Evolutionary conservation across 2,113 vertebrate genomes (phyloP).

Genomic region (Ictalurus punctatus): DNA sequence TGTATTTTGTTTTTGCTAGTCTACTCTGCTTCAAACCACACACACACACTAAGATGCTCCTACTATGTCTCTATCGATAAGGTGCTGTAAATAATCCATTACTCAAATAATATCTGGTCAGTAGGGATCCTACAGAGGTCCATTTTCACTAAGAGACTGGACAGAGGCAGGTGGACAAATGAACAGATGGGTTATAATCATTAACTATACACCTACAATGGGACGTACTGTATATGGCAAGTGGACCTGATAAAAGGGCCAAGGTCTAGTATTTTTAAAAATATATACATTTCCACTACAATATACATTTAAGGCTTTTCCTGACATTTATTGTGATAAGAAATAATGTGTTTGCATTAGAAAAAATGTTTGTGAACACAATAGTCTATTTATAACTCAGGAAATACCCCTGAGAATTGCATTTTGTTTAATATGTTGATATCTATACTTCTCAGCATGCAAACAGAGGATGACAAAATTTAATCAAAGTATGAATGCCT

Average conservation of each 20-base stretch:
- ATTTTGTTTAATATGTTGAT: not conserved
- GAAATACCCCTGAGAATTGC: not conserved
- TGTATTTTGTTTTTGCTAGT: not conserved
- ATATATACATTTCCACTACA: not conserved
- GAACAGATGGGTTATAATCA: not conserved
- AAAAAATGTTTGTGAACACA: not conserved
- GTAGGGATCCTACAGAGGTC: no score
- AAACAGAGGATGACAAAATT: not conserved
- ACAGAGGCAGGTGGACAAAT: not conserved
- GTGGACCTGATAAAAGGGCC: not conserved
- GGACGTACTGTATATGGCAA: not conserved
- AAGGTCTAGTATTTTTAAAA: not conserved
- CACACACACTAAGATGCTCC: not conserved
- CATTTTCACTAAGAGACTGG: not conserved
- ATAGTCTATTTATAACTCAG: not conserved
- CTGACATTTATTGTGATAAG: not conserved
- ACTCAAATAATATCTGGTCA: not conserved
- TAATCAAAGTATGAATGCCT: not conserved
- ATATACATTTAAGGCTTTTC: no score
- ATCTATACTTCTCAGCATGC: not conserved
- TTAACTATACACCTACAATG: not conserved
- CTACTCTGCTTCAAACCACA: not conserved
- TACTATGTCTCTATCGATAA: not conserved
- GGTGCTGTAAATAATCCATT: not conserved
- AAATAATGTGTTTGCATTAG: not conserved